Evolutionary conservation across 2,888 invertebrate species (phyloP).

Genomic region (Smittia sp.): DNA sequence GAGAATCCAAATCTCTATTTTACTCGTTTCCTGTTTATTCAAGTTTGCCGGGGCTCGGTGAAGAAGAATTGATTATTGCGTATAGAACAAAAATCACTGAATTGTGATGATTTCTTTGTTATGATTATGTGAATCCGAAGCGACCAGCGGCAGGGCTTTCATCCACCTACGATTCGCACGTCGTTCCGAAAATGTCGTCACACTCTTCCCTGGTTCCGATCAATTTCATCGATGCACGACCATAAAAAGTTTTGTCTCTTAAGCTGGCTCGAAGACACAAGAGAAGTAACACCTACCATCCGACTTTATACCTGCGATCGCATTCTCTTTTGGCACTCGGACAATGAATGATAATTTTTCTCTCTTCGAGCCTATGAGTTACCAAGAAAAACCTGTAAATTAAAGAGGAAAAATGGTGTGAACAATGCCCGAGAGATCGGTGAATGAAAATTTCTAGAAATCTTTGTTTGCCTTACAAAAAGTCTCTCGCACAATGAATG

Average conservation of each 20-base stretch:
- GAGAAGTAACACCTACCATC: conserved; percentile 19
- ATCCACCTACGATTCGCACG: neutral
- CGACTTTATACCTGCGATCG: conserved; percentile 9
- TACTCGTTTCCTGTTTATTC: conserved; percentile 39
- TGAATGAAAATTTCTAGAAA: conserved; percentile 32
- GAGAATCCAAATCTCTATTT: conserved; percentile 28
- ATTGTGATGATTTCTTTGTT: conserved; percentile 34
- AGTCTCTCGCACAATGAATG: conserved; percentile 6
- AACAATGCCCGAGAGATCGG: conserved; percentile 22
- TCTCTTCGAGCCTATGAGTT: neutral
- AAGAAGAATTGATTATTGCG: conserved; percentile 28
- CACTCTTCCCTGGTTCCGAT: conserved; percentile 2
- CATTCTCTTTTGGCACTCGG: conserved; percentile 16
- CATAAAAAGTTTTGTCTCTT: conserved; percentile 27
- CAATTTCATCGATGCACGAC: conserved; percentile 13
- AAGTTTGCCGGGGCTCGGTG: conserved; percentile 19
- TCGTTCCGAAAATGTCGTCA: neutral
- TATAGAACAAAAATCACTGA: conserved; percentile 27
- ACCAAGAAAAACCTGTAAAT: conserved; percentile 39
- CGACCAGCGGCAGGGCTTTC: neutral
- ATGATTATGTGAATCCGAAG: conserved; percentile 31
- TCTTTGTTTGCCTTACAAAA: neutral
- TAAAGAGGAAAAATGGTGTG: neutral
- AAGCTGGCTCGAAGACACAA: neutral
- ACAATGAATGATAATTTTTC: conserved; percentile 35